Base-by-base conservation (phyloP, 2,888 invertebrate species). In the Rotaria magnacalcarata region DNA sequence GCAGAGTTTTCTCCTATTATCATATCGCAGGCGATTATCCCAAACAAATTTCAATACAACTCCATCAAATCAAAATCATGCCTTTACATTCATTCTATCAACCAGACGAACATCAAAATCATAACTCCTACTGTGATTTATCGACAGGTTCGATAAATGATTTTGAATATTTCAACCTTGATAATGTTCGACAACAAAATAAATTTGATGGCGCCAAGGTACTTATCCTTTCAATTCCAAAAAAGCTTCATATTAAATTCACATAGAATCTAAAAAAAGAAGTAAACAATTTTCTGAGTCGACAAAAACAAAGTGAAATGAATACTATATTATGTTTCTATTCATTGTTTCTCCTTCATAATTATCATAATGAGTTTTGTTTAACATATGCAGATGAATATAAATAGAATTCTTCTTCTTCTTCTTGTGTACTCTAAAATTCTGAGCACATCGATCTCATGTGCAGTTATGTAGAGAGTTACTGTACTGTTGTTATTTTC, bases 1-100 rank as follows among this genome's bases (percentile, higher is more conserved):
- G 67, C 67, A 67, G 67, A 67, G 67, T 11, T 67, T 27, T 67
- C 19, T 67, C 67, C 67, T 34, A 67, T 27, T 41, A 34, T 34
- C 16, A 67, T 27, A 67, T 67, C 67, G 67, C 67, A 67, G 67
- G 67, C 67, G 67, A 67, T 67, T 41, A 67, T 67, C 67, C 67
- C 67, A 34, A 34, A 41, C 34, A 34, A 27, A 67, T 3, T 67
- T 67, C 34, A 67, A 67, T 67, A 11, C 16, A 34, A 19, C 19
- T 16, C 16, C 16, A 41, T 34, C 14, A 16, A 67, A 67, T 5
- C 6, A 14, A 16, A 27, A 67, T 14, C 67, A 67, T 67, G 67
- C 34, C 67, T 67, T 16, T 67, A 34, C 67, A 67, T 27, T 34
- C 34, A 41, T 67, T 19, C 14, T 67, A 14, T 34, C 67, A 67